Base-by-base conservation (phyloP, 1,140 invertebrate genomes). In the Camponotus pennsylvanicus region DNA sequence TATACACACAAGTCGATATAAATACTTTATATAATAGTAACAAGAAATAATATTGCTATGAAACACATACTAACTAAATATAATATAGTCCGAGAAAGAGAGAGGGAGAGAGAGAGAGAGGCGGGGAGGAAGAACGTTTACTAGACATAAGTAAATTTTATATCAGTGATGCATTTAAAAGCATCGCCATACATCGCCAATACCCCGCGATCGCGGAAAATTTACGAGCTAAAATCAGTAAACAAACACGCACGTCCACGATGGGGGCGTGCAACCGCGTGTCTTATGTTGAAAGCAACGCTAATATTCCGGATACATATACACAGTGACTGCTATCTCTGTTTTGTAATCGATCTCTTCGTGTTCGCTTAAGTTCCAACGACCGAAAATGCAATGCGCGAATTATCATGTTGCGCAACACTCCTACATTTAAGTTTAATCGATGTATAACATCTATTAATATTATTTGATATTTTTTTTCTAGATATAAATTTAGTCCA, bases 11-110 rank as follows among this genome's bases (percentile, higher is more conserved):
- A 94, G 89, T 94, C 92, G 92, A 93, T 93, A 94, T 93, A 94
- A 94, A 94, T 94, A 94, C 94, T 95, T 95, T 94, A 94, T 94
- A 93, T 93, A 87, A 93, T 93, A 93, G 91, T 91, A 92, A 93
- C 78, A 64, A 77, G 91, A 91, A 93, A 92, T 89, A 88, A 94
- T 93, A 94, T 92, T 92, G 92, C 91, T 94, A 93, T 88, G 91
- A 92, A 93, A 92, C 90, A 89, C 90, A 92, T 91, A 92, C 82
- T 91, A 93, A 93, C 86, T 88, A 90, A 92, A 92, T 89, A 91
- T 91, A 90, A 90, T 80, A 88, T 91, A 91, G 88, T 90, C 84
- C 86, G 79, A 93, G 76, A 92, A 32, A 37, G 11, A 42, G 13
- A 32, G 11, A 52, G 13, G 40, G 21, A 79, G 61, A 67, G 42